A percentile compares a stretch with the other conserved stretches of the same genome.
Conservation (phyloP, 2,113 vertebrate genomes). For the Carettochelys insculpta region DNA sequence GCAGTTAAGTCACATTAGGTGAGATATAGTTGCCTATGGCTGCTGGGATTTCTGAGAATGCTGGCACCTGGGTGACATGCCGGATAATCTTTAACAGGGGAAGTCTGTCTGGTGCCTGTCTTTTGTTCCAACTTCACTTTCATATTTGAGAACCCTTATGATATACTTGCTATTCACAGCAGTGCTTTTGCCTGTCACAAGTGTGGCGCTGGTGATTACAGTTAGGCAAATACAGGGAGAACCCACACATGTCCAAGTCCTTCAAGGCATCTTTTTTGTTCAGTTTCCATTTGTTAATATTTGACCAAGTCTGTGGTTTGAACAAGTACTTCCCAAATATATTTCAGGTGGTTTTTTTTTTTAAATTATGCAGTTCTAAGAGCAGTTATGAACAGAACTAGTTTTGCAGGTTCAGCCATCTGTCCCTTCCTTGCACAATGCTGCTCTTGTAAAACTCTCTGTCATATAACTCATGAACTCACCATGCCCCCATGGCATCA, state of each 20-base stretch:
- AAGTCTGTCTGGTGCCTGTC: slow-evolving; percentile 77
- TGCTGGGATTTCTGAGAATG: slow-evolving; percentile 70
- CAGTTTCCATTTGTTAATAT: slow-evolving; percentile 58
- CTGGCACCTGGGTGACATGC: slow-evolving; percentile 76
- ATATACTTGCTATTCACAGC: slow-evolving; percentile 70
- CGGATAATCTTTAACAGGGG: slow-evolving; percentile 78
- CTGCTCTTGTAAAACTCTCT: slow-evolving; percentile 43
- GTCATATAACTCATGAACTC: background rate
- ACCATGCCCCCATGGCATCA: background rate
- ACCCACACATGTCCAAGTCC: slow-evolving; percentile 44
- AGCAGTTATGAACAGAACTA: slow-evolving; percentile 41
- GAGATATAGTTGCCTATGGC: slow-evolving; percentile 52
- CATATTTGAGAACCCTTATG: slow-evolving; percentile 75
- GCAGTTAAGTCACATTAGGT: slow-evolving; percentile 37
- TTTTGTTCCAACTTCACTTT: slow-evolving; percentile 76
- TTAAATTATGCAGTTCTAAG: background rate
- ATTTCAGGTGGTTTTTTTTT: slow-evolving; percentile 61
- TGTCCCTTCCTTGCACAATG: slow-evolving; percentile 55
- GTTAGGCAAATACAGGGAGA: slow-evolving; percentile 64
- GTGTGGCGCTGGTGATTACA: slow-evolving; percentile 47
- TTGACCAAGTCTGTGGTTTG: slow-evolving; percentile 63
- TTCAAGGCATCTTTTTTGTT: slow-evolving; percentile 50
- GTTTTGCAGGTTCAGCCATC: slow-evolving; percentile 67
- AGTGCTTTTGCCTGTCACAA: slow-evolving; percentile 50
- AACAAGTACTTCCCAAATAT: slow-evolving; percentile 70